These are phyloP conservation scores for Aythya baeri DNA, from an alignment of 2,113 vertebrate genomes.

Conservation along the genomic window DNA sequence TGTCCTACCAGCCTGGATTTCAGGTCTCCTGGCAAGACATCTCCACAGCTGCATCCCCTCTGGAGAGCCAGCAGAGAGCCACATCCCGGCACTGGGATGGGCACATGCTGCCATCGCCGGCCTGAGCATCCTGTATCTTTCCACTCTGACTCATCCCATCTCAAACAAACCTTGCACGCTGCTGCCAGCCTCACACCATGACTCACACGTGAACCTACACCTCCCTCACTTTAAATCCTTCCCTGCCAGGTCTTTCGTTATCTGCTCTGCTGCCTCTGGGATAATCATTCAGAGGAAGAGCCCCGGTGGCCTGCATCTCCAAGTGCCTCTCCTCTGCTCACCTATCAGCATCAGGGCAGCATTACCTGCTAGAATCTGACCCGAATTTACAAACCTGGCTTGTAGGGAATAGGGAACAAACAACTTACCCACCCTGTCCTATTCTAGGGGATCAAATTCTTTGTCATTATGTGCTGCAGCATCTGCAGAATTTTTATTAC, in stretches of 20 bases:
- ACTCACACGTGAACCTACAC: background rate
- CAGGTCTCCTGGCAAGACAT: background rate
- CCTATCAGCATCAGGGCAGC: background rate
- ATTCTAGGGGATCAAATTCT: no score
- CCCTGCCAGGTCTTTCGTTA: slow-evolving; percentile 16
- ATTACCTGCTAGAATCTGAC: background rate
- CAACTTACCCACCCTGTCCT: background rate
- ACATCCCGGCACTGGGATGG: fast-evolving
- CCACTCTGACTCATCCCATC: slow-evolving; percentile 28
- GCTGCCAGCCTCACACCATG: background rate
- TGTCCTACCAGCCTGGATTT: background rate
- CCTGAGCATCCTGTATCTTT: background rate
- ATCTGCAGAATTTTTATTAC: background rate
- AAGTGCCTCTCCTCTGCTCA: background rate
- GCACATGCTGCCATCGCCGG: background rate
- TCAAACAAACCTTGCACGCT: background rate
- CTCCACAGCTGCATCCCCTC: background rate
- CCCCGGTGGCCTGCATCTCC: background rate
- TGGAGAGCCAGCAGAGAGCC: background rate
- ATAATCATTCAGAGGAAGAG: background rate
- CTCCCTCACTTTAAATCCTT: background rate
- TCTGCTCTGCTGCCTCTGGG: background rate
- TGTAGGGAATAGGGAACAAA: background rate
- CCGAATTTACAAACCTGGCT: background rate
- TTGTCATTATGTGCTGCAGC: background rate